phyloP scores from a whole-genome alignment of 2,888 invertebrate genomes.

The Orchesella flavescens region DNA sequence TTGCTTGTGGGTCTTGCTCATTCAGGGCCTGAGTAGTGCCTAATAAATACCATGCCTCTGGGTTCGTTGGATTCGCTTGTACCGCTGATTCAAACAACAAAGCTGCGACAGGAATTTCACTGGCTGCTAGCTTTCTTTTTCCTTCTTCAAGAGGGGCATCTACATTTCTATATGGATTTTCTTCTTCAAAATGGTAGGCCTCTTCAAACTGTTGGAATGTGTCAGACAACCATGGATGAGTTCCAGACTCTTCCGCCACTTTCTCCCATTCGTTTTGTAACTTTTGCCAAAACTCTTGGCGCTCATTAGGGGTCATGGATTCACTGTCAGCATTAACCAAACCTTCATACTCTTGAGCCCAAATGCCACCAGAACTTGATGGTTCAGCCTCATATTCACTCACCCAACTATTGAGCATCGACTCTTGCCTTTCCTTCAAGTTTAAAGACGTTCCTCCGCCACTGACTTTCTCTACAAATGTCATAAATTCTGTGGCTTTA shows the following conservation, averaged over 20 bases:
- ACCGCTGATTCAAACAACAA: conserved; percentile 94
- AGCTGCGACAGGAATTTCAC: conserved; percentile 92
- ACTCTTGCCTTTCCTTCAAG: neutral
- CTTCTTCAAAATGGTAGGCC: conserved; percentile 85
- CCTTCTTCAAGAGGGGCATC: conserved; percentile 89
- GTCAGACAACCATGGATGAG: conserved; percentile 84
- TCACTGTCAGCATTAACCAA: conserved; percentile 4
- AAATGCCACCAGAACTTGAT: conserved; percentile 26
- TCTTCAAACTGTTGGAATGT: conserved; percentile 76
- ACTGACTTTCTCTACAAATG: conserved; percentile 68
- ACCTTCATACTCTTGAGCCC: conserved; percentile 60
- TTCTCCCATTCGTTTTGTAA: conserved; percentile 86
- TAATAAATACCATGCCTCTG: conserved; percentile 89
- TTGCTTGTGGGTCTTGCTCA: conserved; percentile 95
- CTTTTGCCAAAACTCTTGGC: conserved; percentile 78
- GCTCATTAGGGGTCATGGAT: conserved; percentile 31
- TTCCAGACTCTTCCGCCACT: conserved; percentile 77
- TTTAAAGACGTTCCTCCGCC: conserved; percentile 50
- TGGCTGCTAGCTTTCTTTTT: conserved; percentile 85
- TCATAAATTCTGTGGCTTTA: conserved; percentile 70
- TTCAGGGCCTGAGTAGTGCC: conserved; percentile 97
- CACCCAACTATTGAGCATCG: conserved; percentile 52
- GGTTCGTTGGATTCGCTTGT: conserved; percentile 84
- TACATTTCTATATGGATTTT: conserved; percentile 88
- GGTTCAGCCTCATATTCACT: conserved; percentile 54